Evolutionary conservation across 2,113 vertebrate genomes (phyloP), one percentile per base, ranked within the genome.

Genomic region (Halichoerus grypus): DNA sequence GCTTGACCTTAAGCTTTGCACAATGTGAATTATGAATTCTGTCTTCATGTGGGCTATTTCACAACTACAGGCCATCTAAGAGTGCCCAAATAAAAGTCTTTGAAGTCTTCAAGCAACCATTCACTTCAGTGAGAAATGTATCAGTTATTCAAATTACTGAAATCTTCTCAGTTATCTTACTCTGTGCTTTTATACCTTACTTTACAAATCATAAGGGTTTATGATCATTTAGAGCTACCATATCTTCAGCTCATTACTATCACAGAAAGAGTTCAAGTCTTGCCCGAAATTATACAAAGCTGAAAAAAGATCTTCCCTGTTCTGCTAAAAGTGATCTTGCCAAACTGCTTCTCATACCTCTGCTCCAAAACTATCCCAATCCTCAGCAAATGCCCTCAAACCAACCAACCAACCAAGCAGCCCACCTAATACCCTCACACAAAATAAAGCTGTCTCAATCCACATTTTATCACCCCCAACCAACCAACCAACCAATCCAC

Each of bases 261-360:
- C 11, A 80, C 81, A 21, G 96, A 28, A 88, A 71, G 5, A 77
- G 51, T 81, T 82, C 46, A 55, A 84, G 65, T 71, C 57, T 94
- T 77, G 6, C 42, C 59, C 86, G 5, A 91, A 91, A 36, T 92
- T 74, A 57, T 12, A 63, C 14, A 53, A 18, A 84, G 24, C 28
- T 91, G 28, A n/a, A 95, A 91, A 96, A 92, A 86, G 21, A n/a
- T 80, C 31, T 92, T 21, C n/a, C 4, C 87, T 74, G 46, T 53
- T 53, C n/a, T 10, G 53, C 6, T 80, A 94, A 94, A 91, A 88
- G 39, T 69, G 10, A 94, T 90, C 55, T 87, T 88, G 19, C 19
- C 33, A 65, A 82, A 86, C 39, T 59, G 15, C 1, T 90, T 82
- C 63, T 84, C 72, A 92, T 11, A 74, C 19, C 49, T 86, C 13